Evolutionary conservation across 2,797 vertebrate species (phyloP), one percentile per base, ranked within the genome.

Genomic region (Sebastolobus alascanus): DNA sequence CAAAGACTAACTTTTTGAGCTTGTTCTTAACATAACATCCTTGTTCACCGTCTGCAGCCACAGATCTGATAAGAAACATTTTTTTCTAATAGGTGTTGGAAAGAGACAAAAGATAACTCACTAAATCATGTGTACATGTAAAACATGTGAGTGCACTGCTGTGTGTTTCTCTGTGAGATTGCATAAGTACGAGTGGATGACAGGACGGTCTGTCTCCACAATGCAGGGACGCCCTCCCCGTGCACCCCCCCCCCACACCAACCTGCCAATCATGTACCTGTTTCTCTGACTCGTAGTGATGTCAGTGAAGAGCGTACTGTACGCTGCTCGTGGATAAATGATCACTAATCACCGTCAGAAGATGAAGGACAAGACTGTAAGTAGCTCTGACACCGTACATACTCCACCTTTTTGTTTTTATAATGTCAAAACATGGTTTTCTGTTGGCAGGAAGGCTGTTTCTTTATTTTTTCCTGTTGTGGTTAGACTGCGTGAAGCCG

Each of bases 331-430:
- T 80, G 90, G 90, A 93, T 90, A 85, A 89, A 84, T 87, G 69
- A 92, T 89, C 86, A 83, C 64, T 54, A 73, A 86, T 87, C 82
- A 79, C 69, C 66, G 13, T 56, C 78, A 55, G 68, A 79, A 64
- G 83, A 93, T 93, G 92, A 90, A 92, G 90, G 75, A 90, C 84
- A 72, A 80, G 69, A 79, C 80, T 92, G 93, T 94, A 75, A 94
- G 93, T 92, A 92, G 40, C 68, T 14, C 38, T 10, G 33, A 59
- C 52, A 25, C 50, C 25, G 14, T 16, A n/a, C 40, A 3, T n/a
- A 6, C 37, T 68, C 11, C 27, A 18, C 4, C 9, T 69, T 55
- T 74, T 71, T 22, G 75, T 75, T 75, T 27, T 40, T 68, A 16
- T 8, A 27, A 43, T 58, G 60, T 77, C 40, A 81, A 31, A 61